Evolutionary conservation across 53 echinoderm and acorn worm genomes (phyloP).

Genomic region (Mesocentrotus franciscanus): DNA sequence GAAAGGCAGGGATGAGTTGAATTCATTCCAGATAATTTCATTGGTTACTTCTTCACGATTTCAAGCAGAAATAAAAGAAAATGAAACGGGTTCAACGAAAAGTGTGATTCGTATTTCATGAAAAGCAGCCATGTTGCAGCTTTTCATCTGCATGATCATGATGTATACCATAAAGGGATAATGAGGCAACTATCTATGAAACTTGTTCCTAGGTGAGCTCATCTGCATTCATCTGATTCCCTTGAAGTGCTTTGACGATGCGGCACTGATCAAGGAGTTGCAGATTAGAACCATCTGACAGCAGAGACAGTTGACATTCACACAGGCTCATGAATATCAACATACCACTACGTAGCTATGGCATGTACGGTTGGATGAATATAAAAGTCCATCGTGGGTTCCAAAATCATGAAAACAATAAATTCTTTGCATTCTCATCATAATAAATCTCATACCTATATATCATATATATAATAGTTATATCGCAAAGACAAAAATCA

Average conservation of each 20-base stretch:
- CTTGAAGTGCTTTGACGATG: not conserved
- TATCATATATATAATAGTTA: conserved; percentile 59
- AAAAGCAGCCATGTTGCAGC: not conserved
- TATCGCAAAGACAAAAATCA: conserved; percentile 41
- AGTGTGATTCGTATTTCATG: not conserved
- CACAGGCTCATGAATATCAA: conserved; percentile 37
- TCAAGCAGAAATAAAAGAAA: conserved; percentile 41
- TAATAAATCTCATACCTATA: conserved; percentile 60
- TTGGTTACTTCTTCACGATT: not conserved
- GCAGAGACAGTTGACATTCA: not conserved
- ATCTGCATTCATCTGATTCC: not conserved
- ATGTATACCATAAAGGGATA: not conserved
- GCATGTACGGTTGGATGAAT: not conserved
- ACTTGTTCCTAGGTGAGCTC: conserved; percentile 10
- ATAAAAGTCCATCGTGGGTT: not conserved
- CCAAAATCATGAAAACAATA: conserved; percentile 35
- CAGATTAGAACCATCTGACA: not conserved
- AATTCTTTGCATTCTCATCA: conserved; percentile 51
- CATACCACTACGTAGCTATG: not conserved
- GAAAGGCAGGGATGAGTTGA: conserved; percentile 55
- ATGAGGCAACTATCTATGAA: not conserved
- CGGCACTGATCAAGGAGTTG: not conserved
- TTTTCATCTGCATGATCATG: not conserved
- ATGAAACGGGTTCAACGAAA: not conserved
- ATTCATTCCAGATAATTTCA: not conserved